Conservation (phyloP, 2,113 vertebrate species). For the Accipiter virgatus region DNA sequence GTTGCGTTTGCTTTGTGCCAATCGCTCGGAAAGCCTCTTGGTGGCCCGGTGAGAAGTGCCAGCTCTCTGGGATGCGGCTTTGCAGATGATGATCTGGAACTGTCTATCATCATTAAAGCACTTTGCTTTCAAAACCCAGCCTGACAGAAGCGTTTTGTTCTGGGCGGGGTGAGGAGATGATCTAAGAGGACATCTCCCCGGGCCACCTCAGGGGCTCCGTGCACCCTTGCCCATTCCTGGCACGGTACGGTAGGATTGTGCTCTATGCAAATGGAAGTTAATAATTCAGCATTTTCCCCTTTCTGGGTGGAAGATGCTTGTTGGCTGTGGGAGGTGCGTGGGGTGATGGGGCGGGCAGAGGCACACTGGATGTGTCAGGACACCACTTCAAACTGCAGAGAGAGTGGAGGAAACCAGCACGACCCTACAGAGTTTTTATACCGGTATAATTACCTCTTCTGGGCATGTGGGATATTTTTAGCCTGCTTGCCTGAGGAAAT, state of each 20-base stretch:
- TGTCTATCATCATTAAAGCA: neutral
- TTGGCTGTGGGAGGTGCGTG: neutral
- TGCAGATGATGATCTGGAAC: neutral
- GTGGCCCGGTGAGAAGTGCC: neutral
- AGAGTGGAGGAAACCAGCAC: neutral
- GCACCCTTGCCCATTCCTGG: neutral
- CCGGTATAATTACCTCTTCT: conserved; percentile 1
- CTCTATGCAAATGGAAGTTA: neutral
- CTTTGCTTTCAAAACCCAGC: neutral
- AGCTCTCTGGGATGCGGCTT: neutral
- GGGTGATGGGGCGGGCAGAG: neutral
- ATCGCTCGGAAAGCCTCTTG: rapidly evolving
- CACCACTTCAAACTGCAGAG: neutral
- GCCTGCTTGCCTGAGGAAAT: conserved; percentile 38
- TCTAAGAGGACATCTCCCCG: neutral
- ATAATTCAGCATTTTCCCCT: neutral
- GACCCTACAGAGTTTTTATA: neutral
- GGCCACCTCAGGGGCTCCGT: neutral
- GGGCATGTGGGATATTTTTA: conserved; percentile 26
- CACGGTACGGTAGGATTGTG: rapidly evolving
- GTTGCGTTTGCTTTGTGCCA: rapidly evolving
- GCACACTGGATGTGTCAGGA: neutral
- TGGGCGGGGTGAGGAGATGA: neutral
- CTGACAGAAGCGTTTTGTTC: neutral
- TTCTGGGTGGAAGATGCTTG: neutral